Base-by-base conservation (phyloP, 2,888 invertebrate genomes). In the Cataglyphis albicans region DNA sequence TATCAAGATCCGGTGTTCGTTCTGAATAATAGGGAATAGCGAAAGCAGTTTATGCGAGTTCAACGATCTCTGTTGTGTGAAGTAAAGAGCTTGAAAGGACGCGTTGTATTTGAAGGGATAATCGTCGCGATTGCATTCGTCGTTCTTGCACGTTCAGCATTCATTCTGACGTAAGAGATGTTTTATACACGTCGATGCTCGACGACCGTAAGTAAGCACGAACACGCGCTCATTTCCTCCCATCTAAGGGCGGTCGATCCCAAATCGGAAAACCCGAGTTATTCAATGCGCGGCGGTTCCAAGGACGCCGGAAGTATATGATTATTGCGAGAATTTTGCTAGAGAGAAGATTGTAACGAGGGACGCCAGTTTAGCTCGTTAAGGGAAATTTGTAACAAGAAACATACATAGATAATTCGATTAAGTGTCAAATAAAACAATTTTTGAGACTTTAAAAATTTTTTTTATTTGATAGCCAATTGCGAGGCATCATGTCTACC, bases 231-330 rank as follows among this genome's bases (percentile, higher is more conserved):
- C 18, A 21, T 10, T 72, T 29, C 35, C 74, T 55, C 18, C 89
- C 88, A 85, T 87, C 55, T 90, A 88, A 68, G 87, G 86, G n/a
- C 68, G 75, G 48, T 41, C 83, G 38, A 76, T 85, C 67, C 86
- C 84, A 88, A 91, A 91, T 89, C 81, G 89, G 88, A 90, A 81
- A 88, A 84, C 82, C 3, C 55, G 63, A 87, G 88, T n/a, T 90
- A 89, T 91, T 91, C 92, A 88, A 82, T 78, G 88, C 91, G 87
- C 90, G 87, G 67, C 82, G 82, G 84, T 87, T 88, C 21, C 68
- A 41, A 32, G 10, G 5, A 59, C 70, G 41, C 44, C 78, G 78
- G 78, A 80, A 70, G 59, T 59, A n/a, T 55, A 38, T 41, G 12
- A 44, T 63, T 41, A 63, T 35, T 15, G 35, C 67, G 41, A n/a